phyloP scores from a whole-genome alignment of 2,797 vertebrate species.

The Myotis planiceps region DNA sequence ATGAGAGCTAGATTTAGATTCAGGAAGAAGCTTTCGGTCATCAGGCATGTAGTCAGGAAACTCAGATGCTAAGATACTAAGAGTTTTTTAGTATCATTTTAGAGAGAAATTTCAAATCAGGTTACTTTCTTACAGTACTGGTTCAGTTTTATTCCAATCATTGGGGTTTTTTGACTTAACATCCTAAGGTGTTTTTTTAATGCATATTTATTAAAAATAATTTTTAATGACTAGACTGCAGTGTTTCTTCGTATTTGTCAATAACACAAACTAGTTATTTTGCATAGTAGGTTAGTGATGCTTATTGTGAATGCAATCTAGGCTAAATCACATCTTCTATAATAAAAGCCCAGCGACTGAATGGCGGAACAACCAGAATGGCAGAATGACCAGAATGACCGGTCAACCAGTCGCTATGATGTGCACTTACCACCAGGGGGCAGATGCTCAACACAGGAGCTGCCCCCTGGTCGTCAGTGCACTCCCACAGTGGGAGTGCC shows the following conservation, averaged over 20 bases:
- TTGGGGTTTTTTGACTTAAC: neutral
- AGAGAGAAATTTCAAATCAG: neutral
- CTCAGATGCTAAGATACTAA: neutral
- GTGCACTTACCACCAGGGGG: too few species aligned
- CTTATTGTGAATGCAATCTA: neutral
- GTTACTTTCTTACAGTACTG: neutral
- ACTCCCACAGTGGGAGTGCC: too few species aligned
- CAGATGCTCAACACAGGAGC: too few species aligned
- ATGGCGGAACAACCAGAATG: too few species aligned
- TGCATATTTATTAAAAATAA: neutral
- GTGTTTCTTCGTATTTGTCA: neutral
- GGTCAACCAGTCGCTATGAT: too few species aligned
- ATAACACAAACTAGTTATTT: neutral
- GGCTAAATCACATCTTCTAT: neutral
- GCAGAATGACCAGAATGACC: too few species aligned
- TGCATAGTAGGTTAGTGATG: neutral
- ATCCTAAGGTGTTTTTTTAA: neutral
- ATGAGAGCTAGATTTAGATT: slow-evolving; percentile 51
- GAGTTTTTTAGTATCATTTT: neutral
- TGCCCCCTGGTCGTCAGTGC: too few species aligned
- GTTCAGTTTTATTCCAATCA: neutral
- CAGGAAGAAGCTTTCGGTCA: neutral
- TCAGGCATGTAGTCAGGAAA: slow-evolving; percentile 1
- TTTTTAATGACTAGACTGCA: neutral
- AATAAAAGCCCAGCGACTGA: too few species aligned